Base-by-base conservation (phyloP, 2,113 vertebrate genomes). In the Catharus minimus region DNA sequence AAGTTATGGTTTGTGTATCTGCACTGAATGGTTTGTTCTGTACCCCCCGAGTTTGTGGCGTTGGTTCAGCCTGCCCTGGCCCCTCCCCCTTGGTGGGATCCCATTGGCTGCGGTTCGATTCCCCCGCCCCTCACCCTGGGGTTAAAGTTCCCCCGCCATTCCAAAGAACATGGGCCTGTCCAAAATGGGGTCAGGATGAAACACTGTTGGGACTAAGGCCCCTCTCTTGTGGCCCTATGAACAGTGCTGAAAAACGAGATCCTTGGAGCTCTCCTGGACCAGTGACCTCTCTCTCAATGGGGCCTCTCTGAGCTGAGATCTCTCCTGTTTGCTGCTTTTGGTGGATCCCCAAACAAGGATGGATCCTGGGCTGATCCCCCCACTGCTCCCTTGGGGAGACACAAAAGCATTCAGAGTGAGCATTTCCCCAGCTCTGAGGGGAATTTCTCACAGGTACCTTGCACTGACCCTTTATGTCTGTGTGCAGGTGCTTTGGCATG, bases 161-260 rank as follows among this genome's bases (percentile, higher is more conserved):
- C 36, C 36, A 38, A 38, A 38, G 36, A 38, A 38, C 36, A 38
- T 38, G 10, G 36, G 36, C 36, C 36, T 38, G 36, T 38, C 36
- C 36, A 38, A 38, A 38, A 38, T 38, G 50, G 13, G 62, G 10
- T 27, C 76, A 21, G 33, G 52, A 13, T 16, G 17, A 20, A 67
- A 38, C 26, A 2, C 2, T 11, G 19, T 5, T 33, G 32, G 3
- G 49, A 30, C 20, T 24, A 5, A 46, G 30, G 15, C 15, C 49
- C 49, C 6, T 46, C 49, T 12, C 41, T 24, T 26, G 41, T 47
- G 46, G 3, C 41, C 41, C 41, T 8, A 1, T 2, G 7, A 66
- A 38, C 27, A 47, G 6, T 0, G 1, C 10, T 56, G 27, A 13
- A 5, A 56, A 67, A 32, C 2, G 3, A n/a, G 50, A 5, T 41